phyloP scores from a whole-genome alignment of 2,888 invertebrate genomes.

The Phaedon cochleariae region DNA sequence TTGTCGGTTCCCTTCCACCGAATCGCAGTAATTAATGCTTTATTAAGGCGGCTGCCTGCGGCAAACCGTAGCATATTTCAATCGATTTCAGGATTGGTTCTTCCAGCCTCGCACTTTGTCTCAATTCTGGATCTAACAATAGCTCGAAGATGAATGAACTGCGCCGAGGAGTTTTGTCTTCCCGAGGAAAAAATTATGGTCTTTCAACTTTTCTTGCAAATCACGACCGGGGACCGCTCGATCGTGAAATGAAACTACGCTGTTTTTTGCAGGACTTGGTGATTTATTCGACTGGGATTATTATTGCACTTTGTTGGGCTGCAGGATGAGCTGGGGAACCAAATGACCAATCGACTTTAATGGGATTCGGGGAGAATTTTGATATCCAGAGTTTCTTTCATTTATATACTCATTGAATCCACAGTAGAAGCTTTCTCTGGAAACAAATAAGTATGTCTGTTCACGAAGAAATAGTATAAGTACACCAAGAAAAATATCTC shows the following conservation, averaged over 20 bases:
- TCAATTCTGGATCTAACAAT: constrained; percentile 18
- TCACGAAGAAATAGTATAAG: too few relatives aligned
- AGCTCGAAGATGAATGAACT: constrained; percentile 6
- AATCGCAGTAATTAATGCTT: constrained; percentile 18
- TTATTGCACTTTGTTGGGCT: too few relatives aligned
- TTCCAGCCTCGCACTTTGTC: constrained; percentile 22
- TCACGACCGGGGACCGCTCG: constrained; percentile 22
- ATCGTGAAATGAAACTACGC: constrained; percentile 18
- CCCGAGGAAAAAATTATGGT: constrained; percentile 3
- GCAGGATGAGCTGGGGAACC: too few relatives aligned
- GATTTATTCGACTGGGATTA: neutral
- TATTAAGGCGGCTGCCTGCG: constrained; percentile 18
- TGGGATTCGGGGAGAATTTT: too few relatives aligned
- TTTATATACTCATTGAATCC: too few relatives aligned
- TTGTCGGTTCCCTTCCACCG: constrained; percentile 7
- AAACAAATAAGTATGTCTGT: too few relatives aligned
- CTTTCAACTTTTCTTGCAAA: constrained; percentile 20
- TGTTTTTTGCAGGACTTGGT: constrained; percentile 7
- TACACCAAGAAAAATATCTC: too few relatives aligned
- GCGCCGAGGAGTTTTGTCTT: constrained; percentile 10
- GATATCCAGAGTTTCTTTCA: too few relatives aligned
- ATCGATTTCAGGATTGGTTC: constrained; percentile 44
- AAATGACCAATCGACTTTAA: too few relatives aligned
- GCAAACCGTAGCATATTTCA: constrained; percentile 46
- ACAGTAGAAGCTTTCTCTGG: too few relatives aligned